Conservation (phyloP, 2,888 invertebrate species). For the Campoplex capitator region DNA sequence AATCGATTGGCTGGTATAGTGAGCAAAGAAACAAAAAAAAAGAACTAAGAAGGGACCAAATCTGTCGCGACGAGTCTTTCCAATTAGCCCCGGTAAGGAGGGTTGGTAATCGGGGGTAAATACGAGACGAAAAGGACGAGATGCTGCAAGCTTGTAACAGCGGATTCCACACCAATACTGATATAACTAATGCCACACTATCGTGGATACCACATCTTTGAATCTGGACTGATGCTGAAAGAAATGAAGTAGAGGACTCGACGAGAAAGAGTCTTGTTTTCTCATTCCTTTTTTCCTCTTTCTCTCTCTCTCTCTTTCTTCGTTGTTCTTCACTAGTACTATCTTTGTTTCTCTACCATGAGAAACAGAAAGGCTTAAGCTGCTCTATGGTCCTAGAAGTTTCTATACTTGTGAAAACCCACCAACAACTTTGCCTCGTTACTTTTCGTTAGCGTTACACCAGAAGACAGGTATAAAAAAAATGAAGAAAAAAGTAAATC, state of each 20-base stretch:
- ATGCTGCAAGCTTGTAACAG: conserved; percentile 30
- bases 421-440: conserved; percentile 62
- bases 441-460: conserved; percentile 51
- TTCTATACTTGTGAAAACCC: conserved; percentile 53
- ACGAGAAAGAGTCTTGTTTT: conserved; percentile 38
- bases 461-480: conserved; percentile 22
- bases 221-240: conserved; percentile 33
- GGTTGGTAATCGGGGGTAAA: conserved; percentile 70
- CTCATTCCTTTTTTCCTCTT: too few species aligned
- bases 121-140: conserved; percentile 58
- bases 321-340: not conserved
- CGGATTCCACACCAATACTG: conserved; percentile 20
- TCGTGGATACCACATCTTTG: conserved; percentile 22
- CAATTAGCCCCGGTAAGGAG: conserved; percentile 73
- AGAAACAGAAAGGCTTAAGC: not conserved
- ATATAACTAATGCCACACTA: conserved; percentile 35
- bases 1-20: conserved; percentile 32
- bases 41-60: conserved; percentile 36
- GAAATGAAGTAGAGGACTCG: conserved; percentile 37
- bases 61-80: conserved; percentile 75
- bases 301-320: not conserved
- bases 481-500: conserved; percentile 32
- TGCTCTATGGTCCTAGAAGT: conserved; percentile 42
- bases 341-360: not conserved
- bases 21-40: conserved; percentile 1